Evolutionary conservation across 2,888 invertebrate species (phyloP).

Genomic region (Drosophila aldrichi): DNA sequence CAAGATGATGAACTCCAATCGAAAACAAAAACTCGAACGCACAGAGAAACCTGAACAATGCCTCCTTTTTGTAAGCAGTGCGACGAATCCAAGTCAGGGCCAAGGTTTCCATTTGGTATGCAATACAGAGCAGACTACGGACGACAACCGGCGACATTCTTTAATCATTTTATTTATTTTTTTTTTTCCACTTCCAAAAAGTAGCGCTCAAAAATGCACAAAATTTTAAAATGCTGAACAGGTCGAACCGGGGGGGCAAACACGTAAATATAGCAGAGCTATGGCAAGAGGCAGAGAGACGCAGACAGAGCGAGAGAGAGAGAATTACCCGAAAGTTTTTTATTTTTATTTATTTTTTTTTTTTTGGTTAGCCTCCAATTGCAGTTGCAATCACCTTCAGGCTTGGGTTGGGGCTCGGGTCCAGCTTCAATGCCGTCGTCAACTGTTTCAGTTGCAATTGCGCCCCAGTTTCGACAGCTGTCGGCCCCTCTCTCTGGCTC

Average conservation of each 20-base stretch:
- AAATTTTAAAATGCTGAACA: conserved; percentile 41
- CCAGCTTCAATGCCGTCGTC: conserved; percentile 41
- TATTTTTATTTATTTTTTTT: neutral
- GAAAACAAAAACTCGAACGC: conserved; percentile 11
- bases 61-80: conserved; percentile 41
- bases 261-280: conserved; percentile 12
- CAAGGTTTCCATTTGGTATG: conserved; percentile 62
- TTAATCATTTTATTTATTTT: conserved; percentile 44
- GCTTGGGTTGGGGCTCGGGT: conserved; percentile 8
- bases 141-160: conserved; percentile 46
- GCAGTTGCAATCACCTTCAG: conserved; percentile 42
- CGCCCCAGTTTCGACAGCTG: conserved; percentile 44
- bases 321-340: conserved; percentile 27
- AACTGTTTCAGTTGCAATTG: conserved; percentile 37
- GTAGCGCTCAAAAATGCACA: conserved; percentile 13
- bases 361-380: conserved; percentile 23
- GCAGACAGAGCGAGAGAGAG: neutral
- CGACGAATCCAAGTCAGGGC: conserved; percentile 60
- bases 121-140: conserved; percentile 18
- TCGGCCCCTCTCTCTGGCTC: conserved; percentile 5
- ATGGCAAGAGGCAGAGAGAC: neutral
- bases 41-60: conserved; percentile 32
- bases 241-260: conserved; percentile 12
- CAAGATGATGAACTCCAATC: conserved; percentile 27
- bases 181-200: conserved; percentile 26